Percentiles rank a stretch among this genome's conserved stretches.
Evolutionary conservation across 2,113 vertebrate genomes (phyloP).

Genomic region (Prinia subflava): DNA sequence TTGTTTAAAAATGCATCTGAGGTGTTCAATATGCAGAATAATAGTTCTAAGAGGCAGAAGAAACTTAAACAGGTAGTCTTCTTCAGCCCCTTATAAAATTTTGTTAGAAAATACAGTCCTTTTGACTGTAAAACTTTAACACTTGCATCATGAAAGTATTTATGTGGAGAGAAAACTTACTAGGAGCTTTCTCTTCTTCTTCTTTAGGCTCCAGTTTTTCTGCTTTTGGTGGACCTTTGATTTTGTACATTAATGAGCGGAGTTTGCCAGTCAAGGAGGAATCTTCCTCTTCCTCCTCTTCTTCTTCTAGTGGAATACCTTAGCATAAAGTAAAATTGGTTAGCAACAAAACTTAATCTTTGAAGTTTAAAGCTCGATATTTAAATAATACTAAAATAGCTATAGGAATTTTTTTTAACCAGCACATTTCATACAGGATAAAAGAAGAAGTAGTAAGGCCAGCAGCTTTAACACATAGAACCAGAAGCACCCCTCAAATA

Average conservation of each 20-base stretch:
- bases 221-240: conserved; percentile 86
- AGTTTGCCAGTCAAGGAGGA: conserved; percentile 88
- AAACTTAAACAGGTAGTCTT: neutral
- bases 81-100: neutral
- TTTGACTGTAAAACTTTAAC: neutral
- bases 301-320: conserved; percentile 92
- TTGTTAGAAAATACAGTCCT: neutral
- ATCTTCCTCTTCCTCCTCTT: conserved; percentile 83
- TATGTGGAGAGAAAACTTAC: conserved; percentile 74
- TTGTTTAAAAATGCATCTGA: neutral
- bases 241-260: conserved; percentile 85
- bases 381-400: neutral
- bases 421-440: neutral
- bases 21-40: neutral
- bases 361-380: neutral
- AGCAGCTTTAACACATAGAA: neutral
- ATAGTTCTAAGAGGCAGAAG: neutral
- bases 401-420: neutral
- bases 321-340: conserved; percentile 57
- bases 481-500: neutral
- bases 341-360: neutral
- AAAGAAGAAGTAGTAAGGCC: neutral
- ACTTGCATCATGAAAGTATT: neutral
- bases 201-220: conserved; percentile 77
- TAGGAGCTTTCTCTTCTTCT: conserved; percentile 83